phyloP scores from a whole-genome alignment of 2,113 vertebrate genomes.

The Tiliqua scincoides region DNA sequence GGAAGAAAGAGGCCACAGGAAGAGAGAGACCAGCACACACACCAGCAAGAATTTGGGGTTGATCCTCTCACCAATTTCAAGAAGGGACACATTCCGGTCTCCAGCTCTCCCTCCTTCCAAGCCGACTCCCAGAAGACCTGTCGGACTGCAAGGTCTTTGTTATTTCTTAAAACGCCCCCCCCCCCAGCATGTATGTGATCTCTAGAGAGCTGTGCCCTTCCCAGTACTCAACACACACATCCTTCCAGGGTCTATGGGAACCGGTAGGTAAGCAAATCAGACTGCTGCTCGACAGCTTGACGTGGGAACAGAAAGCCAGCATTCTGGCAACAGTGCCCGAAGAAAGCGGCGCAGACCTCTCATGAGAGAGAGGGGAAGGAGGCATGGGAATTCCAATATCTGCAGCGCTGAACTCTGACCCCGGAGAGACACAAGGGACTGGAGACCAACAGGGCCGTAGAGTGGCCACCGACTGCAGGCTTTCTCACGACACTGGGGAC shows the following conservation, averaged over 20 bases:
- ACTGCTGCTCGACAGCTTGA: background rate
- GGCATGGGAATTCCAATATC: constrained; percentile 64
- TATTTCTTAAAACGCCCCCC: background rate
- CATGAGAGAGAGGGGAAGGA: background rate
- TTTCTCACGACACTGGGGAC: constrained; percentile 68
- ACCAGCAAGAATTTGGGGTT: background rate
- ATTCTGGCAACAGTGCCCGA: constrained; percentile 33
- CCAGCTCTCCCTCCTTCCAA: background rate
- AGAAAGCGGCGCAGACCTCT: constrained; percentile 41
- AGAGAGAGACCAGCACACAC: background rate
- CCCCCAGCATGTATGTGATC: background rate
- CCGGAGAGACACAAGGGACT: constrained; percentile 55
- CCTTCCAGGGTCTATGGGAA: background rate
- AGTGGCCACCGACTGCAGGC: constrained; percentile 41
- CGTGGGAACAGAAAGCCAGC: background rate
- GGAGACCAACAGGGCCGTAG: constrained; percentile 55
- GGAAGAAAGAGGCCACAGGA: too few relatives aligned
- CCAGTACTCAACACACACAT: background rate
- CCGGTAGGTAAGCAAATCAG: background rate
- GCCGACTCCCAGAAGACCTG: too few relatives aligned
- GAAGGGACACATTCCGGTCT: background rate
- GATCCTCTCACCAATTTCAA: background rate
- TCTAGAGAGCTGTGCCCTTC: background rate
- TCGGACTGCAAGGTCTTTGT: background rate
- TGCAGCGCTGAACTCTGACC: constrained; percentile 55